Evolutionary conservation across 2,797 vertebrate genomes (phyloP).

Genomic region (Pseudomugil gertrudae): DNA sequence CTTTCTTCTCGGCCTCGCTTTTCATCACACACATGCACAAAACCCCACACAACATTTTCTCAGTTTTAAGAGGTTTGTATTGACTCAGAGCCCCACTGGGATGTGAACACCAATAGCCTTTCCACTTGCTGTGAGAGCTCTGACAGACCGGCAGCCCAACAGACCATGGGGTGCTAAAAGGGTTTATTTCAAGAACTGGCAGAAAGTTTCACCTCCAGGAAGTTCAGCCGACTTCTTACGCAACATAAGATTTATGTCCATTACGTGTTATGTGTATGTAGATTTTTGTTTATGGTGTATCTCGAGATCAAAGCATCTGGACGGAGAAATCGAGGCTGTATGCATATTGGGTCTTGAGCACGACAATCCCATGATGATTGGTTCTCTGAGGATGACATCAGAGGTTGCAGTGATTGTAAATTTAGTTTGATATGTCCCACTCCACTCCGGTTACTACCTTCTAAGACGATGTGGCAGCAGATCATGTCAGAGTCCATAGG

Average conservation of each 20-base stretch:
- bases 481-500: slow-evolving; percentile 68
- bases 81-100: slow-evolving; percentile 61
- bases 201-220: slow-evolving; percentile 64
- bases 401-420: slow-evolving; percentile 28
- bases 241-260: slow-evolving; percentile 38
- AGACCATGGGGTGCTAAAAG: slow-evolving; percentile 74
- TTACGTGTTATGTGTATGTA: slow-evolving; percentile 22
- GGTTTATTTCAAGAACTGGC: slow-evolving; percentile 64
- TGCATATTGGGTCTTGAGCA: slow-evolving; percentile 46
- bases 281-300: too few species aligned
- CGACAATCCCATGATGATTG: slow-evolving; percentile 47
- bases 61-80: slow-evolving; percentile 69
- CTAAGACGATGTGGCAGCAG: slow-evolving; percentile 15
- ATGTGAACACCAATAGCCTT: slow-evolving; percentile 63
- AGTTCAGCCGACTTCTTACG: slow-evolving; percentile 42
- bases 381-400: slow-evolving; percentile 51
- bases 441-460: neutral
- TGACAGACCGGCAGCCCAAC: slow-evolving; percentile 61
- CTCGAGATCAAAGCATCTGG: slow-evolving; percentile 62
- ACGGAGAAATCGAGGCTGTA: slow-evolving; percentile 37
- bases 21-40: slow-evolving; percentile 5
- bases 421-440: neutral
- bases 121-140: slow-evolving; percentile 59
- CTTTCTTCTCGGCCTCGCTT: neutral
- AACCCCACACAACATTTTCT: slow-evolving; percentile 39